Evolutionary conservation across 1,140 invertebrate species (phyloP), one percentile per base, ranked within the genome.

Genomic region (Microplitis mediator): DNA sequence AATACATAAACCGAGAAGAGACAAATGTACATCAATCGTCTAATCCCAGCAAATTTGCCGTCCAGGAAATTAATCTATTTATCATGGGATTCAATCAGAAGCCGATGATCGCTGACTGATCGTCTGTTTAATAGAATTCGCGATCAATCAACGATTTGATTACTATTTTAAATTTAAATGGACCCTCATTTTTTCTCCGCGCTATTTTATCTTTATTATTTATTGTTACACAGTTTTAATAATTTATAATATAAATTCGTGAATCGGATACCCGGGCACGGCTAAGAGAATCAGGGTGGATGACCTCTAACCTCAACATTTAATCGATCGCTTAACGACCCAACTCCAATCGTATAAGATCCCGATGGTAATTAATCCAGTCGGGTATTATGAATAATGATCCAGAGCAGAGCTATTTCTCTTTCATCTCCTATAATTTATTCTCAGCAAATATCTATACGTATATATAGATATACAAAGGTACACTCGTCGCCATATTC

Each of bases 271-370:
- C 23, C 23, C 23, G 74, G 36, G 74, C 76, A 79, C 77, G 77
- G 77, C 75, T 62, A 67, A 35, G 60, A 31, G 1, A 45, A 67
- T 31, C n/a, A 50, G 35, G 60, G 50, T 61, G 64, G 62, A 50
- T 78, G 78, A 82, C 79, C 79, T 79, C 71, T 73, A 63, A 61
- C 69, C 71, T 77, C 74, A 58, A 75, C 73, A 69, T 80, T 82
- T 81, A 82, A 82, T 82, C 80, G 79, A 82, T 81, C 76, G 79
- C 72, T 80, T 80, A 82, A 82, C 66, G 78, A 79, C 76, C 77
- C 72, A 60, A 39, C 56, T 72, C 31, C 76, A 79, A 81, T 80
- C 78, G 74, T 74, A 68, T 71, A 52, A 65, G 74, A 79, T 81
- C 79, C 69, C 72, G 61, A 72, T 70, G 75, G 69, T 82, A 80